Base-by-base conservation (phyloP, 2,797 vertebrate genomes). In the Austrolebias charrua region DNA sequence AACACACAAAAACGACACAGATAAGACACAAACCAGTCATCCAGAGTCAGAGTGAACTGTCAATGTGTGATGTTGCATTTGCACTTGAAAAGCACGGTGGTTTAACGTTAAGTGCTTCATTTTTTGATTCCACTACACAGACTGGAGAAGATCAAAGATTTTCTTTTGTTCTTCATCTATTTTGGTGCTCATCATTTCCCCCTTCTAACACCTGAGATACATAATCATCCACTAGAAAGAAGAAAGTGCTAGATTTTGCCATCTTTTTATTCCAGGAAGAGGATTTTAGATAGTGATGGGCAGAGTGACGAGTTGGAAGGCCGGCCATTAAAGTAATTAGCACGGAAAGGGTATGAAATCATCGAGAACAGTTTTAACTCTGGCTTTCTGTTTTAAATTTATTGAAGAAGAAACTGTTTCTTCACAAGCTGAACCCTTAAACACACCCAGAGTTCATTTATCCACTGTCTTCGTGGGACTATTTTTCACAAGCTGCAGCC, bases 21-120 rank as follows among this genome's bases (percentile, higher is more conserved):
- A 78, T 65, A 68, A 76, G 75, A 79, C 80, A 55, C 71, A 82
- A 88, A 82, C 70, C 75, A 84, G 76, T 81, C 79, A 66, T 86
- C 71, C 68, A 44, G 52, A 83, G 75, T 58, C 60, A 35, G 31
- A 54, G 71, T 79, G 78, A 88, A 89, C 86, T 89, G 89, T 89
- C 92, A 90, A 75, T 76, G 74, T 80, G 84, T 79, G 88, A 88
- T 89, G 86, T 66, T 59, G 76, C 85, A 92, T 92, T 90, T 92
- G 88, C 89, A 92, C 85, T 90, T 91, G 76, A 91, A 91, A 90
- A 82, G 75, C 52, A 5, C 65, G 59, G 72, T 61, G 76, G 79
- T 84, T 90, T 87, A 90, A 84, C 81, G 50, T 85, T 81, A 90
- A 89, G 82, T 79, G 74, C 86, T 90, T 91, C 73, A 90, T 89